phyloP scores from a whole-genome alignment of 2,888 invertebrate species.

The Steromphala cineraria region DNA sequence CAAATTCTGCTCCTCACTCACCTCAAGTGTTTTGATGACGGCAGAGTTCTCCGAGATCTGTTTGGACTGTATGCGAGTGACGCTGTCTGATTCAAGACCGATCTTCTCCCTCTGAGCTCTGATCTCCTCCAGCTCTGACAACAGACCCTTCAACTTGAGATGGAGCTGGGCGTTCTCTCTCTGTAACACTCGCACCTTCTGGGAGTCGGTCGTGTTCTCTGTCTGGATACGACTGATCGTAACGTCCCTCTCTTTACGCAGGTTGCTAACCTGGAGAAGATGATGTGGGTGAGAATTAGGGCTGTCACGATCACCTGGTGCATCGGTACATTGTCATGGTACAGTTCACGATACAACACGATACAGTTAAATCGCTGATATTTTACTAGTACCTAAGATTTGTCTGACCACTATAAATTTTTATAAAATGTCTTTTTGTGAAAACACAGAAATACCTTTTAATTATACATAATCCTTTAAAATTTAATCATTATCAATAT shows the following conservation, averaged over 20 bases:
- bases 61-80: conserved; percentile 69
- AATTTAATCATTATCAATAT: no score
- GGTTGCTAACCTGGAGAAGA: conserved; percentile 63
- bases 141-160: conserved; percentile 68
- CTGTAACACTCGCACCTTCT: conserved; percentile 66
- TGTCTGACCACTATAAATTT: no score
- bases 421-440: no score
- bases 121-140: conserved; percentile 73
- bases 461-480: no score
- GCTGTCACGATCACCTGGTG: no score
- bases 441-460: no score
- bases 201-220: conserved; percentile 65
- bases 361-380: no score
- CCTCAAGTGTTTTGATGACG: conserved; percentile 70
- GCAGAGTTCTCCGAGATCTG: conserved; percentile 69
- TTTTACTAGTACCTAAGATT: no score
- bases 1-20: no score
- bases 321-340: no score
- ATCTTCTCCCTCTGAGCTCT: conserved; percentile 69
- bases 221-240: conserved; percentile 63
- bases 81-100: conserved; percentile 68
- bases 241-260: conserved; percentile 70
- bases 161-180: conserved; percentile 73
- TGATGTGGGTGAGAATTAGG: no score
- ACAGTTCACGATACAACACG: no score